These are phyloP conservation scores for Hypolimnas misippus DNA, from an alignment of 2,888 invertebrate genomes.

Conservation along the genomic window DNA sequence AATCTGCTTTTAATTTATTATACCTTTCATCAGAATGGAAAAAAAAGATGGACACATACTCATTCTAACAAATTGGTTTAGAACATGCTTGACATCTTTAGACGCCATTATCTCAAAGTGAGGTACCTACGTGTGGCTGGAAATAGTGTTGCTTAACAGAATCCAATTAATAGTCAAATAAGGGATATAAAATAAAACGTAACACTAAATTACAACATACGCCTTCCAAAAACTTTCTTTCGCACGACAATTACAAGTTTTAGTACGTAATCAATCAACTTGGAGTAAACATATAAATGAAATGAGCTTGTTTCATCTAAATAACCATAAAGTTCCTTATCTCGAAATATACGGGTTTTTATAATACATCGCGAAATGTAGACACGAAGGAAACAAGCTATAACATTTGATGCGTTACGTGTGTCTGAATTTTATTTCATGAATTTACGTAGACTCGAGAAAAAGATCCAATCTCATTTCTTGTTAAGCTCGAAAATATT, in stretches of 20 bases:
- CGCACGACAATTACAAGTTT: neutral
- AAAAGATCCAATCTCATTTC: constrained; percentile 54
- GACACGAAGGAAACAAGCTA: constrained; percentile 57
- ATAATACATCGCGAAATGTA: constrained; percentile 55
- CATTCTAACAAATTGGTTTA: too few species aligned
- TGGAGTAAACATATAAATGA: neutral
- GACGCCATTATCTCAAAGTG: too few species aligned
- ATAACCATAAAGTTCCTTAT: constrained; percentile 5
- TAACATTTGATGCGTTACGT: constrained; percentile 57
- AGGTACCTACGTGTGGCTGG: too few species aligned
- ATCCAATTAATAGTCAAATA: too few species aligned
- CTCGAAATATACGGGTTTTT: constrained; percentile 16
- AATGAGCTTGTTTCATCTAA: neutral
- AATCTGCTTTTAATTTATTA: too few species aligned
- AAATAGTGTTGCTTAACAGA: too few species aligned
- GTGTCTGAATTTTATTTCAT: constrained; percentile 57
- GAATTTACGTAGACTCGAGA: constrained; percentile 46
- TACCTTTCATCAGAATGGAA: too few species aligned
- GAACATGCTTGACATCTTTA: too few species aligned
- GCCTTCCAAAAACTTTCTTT: neutral
- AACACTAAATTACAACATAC: too few species aligned
- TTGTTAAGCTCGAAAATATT: constrained; percentile 32
- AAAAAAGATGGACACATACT: too few species aligned
- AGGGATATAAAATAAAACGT: too few species aligned
- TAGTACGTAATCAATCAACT: neutral